phyloP scores from a whole-genome alignment of 2,113 vertebrate species.

The Leiothrix lutea region DNA sequence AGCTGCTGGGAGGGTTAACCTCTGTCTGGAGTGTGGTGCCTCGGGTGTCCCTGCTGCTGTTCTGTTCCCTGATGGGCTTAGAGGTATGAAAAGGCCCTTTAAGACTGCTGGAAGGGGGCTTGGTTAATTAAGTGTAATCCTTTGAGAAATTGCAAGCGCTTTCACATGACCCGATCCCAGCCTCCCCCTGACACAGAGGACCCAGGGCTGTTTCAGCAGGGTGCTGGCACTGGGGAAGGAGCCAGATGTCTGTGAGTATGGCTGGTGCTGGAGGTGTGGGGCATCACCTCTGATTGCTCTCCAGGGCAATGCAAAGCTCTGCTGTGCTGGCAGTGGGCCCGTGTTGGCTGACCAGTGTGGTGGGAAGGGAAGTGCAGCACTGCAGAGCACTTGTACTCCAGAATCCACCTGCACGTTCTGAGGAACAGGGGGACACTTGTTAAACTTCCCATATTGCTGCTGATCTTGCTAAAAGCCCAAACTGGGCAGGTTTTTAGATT shows the following conservation, averaged over 20 bases:
- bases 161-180: constrained; percentile 64
- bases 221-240: background rate
- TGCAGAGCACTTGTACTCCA: background rate
- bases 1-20: background rate
- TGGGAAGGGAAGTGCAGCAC: background rate
- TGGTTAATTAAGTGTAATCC: constrained; percentile 72
- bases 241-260: constrained; percentile 71
- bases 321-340: accelerated
- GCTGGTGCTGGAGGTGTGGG: background rate
- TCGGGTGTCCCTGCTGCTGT: background rate
- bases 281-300: background rate
- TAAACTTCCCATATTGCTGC: background rate
- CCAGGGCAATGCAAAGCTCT: background rate
- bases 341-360: accelerated
- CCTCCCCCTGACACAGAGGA: background rate
- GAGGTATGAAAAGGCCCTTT: constrained; percentile 62
- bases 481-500: background rate
- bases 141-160: constrained; percentile 71
- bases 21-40: background rate
- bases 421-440: background rate
- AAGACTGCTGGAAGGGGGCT: constrained; percentile 38
- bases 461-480: background rate
- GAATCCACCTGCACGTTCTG: accelerated
- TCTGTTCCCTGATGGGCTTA: constrained; percentile 27
- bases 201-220: background rate